A percentile compares a stretch with the other conserved stretches of the same genome.
Evolutionary conservation across 2,888 invertebrate genomes (phyloP).

Genomic region (Allacma fusca): DNA sequence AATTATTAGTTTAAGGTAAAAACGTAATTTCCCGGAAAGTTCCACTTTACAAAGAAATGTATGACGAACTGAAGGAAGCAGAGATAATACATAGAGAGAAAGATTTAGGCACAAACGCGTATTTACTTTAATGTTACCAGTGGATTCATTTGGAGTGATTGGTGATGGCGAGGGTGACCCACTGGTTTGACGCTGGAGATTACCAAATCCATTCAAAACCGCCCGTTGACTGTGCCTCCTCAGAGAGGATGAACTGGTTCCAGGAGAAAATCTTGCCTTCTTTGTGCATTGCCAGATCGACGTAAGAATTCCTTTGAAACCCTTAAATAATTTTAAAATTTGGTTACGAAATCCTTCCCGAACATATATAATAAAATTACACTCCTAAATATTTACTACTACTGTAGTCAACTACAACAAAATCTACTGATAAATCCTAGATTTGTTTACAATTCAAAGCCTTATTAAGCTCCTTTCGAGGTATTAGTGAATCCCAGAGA

Average conservation of each 20-base stretch:
- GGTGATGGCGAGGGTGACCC: background rate
- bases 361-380: background rate
- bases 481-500: no score
- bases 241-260: slow-evolving; percentile 47
- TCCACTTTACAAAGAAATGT: background rate
- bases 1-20: no score
- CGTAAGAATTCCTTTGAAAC: slow-evolving; percentile 48
- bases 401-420: no score
- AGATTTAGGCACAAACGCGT: background rate
- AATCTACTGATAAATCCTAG: no score
- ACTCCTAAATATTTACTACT: no score
- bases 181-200: background rate
- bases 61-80: background rate
- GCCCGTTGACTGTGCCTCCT: slow-evolving; percentile 35
- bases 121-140: slow-evolving; percentile 43
- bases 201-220: background rate
- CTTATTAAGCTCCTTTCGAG: no score
- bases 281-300: slow-evolving; percentile 44
- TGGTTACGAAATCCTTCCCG: slow-evolving; percentile 54
- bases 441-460: no score
- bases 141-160: slow-evolving; percentile 24
- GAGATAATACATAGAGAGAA: background rate
- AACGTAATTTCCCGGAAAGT: no score
- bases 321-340: slow-evolving; percentile 49
- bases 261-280: slow-evolving; percentile 43